Evolutionary conservation across 2,888 invertebrate species (phyloP), one percentile per base, ranked within the genome.

Genomic region (Tuberolachnus salignus): DNA sequence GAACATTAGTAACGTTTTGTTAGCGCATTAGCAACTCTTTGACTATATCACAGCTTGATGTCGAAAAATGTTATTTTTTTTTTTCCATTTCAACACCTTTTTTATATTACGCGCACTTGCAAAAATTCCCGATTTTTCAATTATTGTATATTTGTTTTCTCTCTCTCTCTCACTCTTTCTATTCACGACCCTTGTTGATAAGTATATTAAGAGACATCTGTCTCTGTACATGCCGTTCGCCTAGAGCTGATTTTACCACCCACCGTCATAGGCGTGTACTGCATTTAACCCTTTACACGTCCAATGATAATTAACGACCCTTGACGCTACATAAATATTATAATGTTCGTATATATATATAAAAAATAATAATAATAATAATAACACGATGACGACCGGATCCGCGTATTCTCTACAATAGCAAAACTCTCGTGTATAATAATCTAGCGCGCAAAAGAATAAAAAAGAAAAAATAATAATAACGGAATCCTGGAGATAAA

Each of bases 151-250:
- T 44, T 13, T 59, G 8, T 42, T 75, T 64, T 57, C 11, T 0
- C 16, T 23, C 23, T n/a, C n/a, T 75, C 53, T 57, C 11, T 0
- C 16, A n/a, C 23, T n/a, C n/a, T n/a, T n/a, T n/a, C n/a, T 53
- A 14, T 13, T 21, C 23, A 0, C 44, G 3, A 44, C 74, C 63
- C 72, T 61, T 21, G 72, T 61, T 44, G 64, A 64, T 63, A 74
- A 74, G 74, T 74, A 53, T 64, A 64, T 74, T 74, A 74, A 75
- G 66, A 75, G 55, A 75, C 75, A 75, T 75, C 75, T 75, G 75
- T 64, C 74, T 53, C n/a, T n/a, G n/a, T n/a, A n/a, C n/a, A n/a
- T n/a, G 49, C 26, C 14, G 46, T 46, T 63, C 51, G 49, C n/a
- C 34, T 13, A 9, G 16, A 61, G 46, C 59, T 11, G 71, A 57